Base-by-base conservation (phyloP, 2,888 invertebrate genomes). In the Eupithecia inturbata region DNA sequence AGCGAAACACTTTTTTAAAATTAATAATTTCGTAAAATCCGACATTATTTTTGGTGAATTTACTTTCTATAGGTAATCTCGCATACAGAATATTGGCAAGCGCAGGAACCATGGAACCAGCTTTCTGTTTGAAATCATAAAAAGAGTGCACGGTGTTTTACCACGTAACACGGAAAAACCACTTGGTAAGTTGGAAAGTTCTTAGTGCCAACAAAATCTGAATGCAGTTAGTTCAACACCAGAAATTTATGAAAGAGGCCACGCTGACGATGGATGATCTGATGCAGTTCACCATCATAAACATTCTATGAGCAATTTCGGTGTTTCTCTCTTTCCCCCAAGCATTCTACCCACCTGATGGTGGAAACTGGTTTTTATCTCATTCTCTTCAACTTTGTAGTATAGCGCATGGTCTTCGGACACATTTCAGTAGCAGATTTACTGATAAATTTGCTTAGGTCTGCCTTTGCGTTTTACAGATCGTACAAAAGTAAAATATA, bases 81-180 rank as follows among this genome's bases (percentile, higher is more conserved):
- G n/a, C n/a, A n/a, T n/a, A n/a, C n/a, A n/a, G n/a, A n/a, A n/a
- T n/a, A n/a, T n/a, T n/a, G n/a, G n/a, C n/a, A n/a, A n/a, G n/a
- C n/a, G n/a, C n/a, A n/a, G n/a, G n/a, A n/a, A n/a, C n/a, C n/a
- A n/a, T n/a, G n/a, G 49, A 22, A 53, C 10, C 62, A 31, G 70
- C 67, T 70, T 71, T 26, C 22, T n/a, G n/a, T 26, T 26, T 71
- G 6, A 71, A 68, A 1, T 22, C 31, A n/a, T 26, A 22, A 36
- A 85, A 82, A 85, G 85, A 88, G 84, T 83, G 84, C 78, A 83
- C 82, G 85, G 80, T 78, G 64, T 63, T 81, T 82, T 81, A 84
- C 83, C 85, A 77, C 82, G 85, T 88, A 87, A 89, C 86, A 88
- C 87, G 89, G 89, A 90, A 91, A 90, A 89, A 86, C 26, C 68